Base-by-base conservation (phyloP, 2,888 invertebrate genomes). In the Phyllotreta cruciferae region DNA sequence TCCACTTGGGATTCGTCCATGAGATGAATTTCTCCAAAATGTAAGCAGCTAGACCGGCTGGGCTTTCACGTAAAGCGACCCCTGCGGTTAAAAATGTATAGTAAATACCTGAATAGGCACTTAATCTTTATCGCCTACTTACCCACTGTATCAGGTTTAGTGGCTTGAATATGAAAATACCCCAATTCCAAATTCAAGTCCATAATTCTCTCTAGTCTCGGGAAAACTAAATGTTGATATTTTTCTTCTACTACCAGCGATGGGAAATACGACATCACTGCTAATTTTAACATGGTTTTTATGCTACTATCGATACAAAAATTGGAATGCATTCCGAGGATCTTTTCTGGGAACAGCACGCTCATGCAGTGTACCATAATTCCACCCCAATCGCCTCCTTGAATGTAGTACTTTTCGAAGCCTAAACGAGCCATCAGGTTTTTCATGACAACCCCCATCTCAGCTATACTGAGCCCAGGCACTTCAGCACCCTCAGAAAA, bases 121-220 rank as follows among this genome's bases (percentile, higher is more conserved):
- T 45, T 0, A 47, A 35, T 56, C 8, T 11, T 14, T 47, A 10
- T 42, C 7, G 10, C 9, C n/a, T 8, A 39, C 81, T 79, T 76
- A 90, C 93, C 94, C 69, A 93, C 82, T 0, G 94, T 94, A 74
- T 96, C 95, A 9, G 96, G 95, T 78, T 94, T 95, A 0, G 94
- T 93, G 0, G 92, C 86, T 77, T 96, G 95, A 4, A 94, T 69
- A 76, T 94, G 94, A 72, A 91, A 77, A 70, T 88, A 89, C 0
- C 88, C 89, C 37, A 75, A 77, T 75, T 89, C 88, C 53, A 82
- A 80, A 52, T 85, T 60, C 0, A 82, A 6, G 60, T 77, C 80
- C 1, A 80, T 78, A 67, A 67, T 82, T 80, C 3, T 84, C 64
- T 80, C 67, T 3, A 69, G 71, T 6, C 87, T 55, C 0, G 88